phyloP scores from a whole-genome alignment of 2,113 vertebrate genomes.

The Spea multiplicata region DNA sequence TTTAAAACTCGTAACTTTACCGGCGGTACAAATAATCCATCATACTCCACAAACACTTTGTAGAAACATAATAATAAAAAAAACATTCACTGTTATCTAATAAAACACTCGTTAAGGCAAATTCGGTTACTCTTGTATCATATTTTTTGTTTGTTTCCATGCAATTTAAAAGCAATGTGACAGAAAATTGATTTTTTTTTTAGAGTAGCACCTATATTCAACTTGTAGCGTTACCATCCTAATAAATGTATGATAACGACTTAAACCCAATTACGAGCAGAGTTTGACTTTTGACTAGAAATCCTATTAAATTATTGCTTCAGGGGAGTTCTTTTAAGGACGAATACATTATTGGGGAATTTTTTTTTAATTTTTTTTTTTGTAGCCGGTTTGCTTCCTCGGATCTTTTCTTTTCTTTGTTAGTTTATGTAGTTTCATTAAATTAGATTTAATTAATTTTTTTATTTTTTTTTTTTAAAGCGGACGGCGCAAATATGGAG shows the following conservation, averaged over 20 bases:
- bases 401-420: slow-evolving; percentile 18
- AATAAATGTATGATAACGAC: slow-evolving; percentile 64
- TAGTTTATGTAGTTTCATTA: background rate
- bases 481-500: background rate
- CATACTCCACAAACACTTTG: slow-evolving; percentile 54
- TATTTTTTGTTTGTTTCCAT: slow-evolving; percentile 33
- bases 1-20: slow-evolving; percentile 64
- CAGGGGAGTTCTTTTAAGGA: slow-evolving; percentile 64
- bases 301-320: slow-evolving; percentile 69
- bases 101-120: slow-evolving; percentile 54
- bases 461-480: background rate
- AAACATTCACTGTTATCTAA: slow-evolving; percentile 59
- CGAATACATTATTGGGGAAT: slow-evolving; percentile 47
- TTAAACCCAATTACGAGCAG: slow-evolving; percentile 61
- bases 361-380: slow-evolving; percentile 51
- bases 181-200: slow-evolving; percentile 58
- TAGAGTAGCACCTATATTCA: slow-evolving; percentile 47
- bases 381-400: slow-evolving; percentile 47
- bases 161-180: slow-evolving; percentile 48
- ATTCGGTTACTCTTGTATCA: slow-evolving; percentile 13
- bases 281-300: slow-evolving; percentile 61
- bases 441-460: too few relatives aligned
- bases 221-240: slow-evolving; percentile 59
- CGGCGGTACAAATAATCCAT: slow-evolving; percentile 53
- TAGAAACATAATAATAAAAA: slow-evolving; percentile 55